Base-by-base conservation (phyloP, 2,888 invertebrate species). In the Drosophila mimica region DNA sequence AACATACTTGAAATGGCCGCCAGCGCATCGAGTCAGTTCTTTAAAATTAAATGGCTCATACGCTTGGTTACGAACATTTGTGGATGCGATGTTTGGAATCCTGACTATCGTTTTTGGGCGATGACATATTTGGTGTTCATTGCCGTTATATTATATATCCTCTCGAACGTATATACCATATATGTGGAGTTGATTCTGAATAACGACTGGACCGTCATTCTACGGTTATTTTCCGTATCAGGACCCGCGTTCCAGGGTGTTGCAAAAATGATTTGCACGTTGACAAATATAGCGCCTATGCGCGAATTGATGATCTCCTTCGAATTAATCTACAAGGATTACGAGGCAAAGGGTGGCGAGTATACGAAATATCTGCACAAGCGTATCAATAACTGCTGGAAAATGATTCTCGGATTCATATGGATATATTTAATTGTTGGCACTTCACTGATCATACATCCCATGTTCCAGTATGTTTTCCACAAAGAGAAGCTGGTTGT, bases 211-310 rank as follows among this genome's bases (percentile, higher is more conserved):
- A 87, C 80, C 0, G 63, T 79, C 0, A 78, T 91, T 11, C 58
- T 91, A 2, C 80, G 90, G 61, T 73, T 82, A 0, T 25, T 82
- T 1, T 70, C 85, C 38, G 67, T 84, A 75, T 70, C 62, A 0
- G 87, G 83, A 0, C 79, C 85, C 1, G 89, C 74, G 0, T 0
- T 77, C 0, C 91, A 90, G 52, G 90, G 81, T 1, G 15, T 15
- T 6, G 15, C 5, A 36, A 36, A 36, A 36, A 0, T 36, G 15
- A 2, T 6, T 0, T 0, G 36, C 15, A 36, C 36, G 2, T 36
- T 36, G 6, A 1, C 6, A 36, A 15, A 36, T 36, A 25, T 25
- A 25, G 25, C 66, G 3, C 0, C 74, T 6, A 43, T 90, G 61
- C 38, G 68, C 0, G 52, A 66, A 0, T 56, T 88, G 8, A 60